Base-by-base conservation (phyloP, 37 sponge, comb jelly and placozoan species). In the Agelas oroides region DNA sequence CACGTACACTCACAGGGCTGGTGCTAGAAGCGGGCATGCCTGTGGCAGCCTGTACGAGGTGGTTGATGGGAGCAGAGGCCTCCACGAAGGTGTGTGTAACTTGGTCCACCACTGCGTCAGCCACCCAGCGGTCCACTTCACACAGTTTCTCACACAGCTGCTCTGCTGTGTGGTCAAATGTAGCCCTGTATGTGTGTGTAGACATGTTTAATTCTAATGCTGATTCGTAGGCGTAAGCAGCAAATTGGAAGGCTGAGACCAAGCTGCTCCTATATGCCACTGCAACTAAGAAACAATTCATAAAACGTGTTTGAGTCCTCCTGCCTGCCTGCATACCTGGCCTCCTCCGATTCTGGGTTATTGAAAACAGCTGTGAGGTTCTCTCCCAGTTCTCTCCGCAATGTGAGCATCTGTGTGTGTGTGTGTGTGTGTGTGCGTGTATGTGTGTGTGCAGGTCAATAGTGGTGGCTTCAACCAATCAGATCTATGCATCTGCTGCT, bases 1-100 rank as follows among this genome's bases (percentile, higher is more conserved):
- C n/a, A n/a, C n/a, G n/a, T 46, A 46, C 8, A 46, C 46, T 46
- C 46, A 46, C 46, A 46, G 46, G 46, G 46, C 46, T 8, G 8
- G 46, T 3, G 46, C 46, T 46, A 1, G 76, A 34, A n/a, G 74
- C 34, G 27, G 25, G 57, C 23, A 58, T 24, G 20, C 67, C 76
- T n/a, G 65, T 71, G 18, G 87, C 95, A 15, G 82, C 92, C 27
- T 77, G 59, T 0, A 95, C 84, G 6, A 95, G 95, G 38, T 85
- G 78, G 27, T 91, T 69, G 15, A 95, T 56, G 32, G 92, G 89
- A 66, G 64, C 87, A 18, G 89, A 75, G 30, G 90, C 16, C 25
- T 85, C 92, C 41, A 92, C 95, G 76, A 92, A 91, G 0, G 77
- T 72, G n/a, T 85, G 62, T 24, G 95, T 85, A 3, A 88, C 84